Evolutionary conservation across 2,797 vertebrate genomes (phyloP), one percentile per base, ranked within the genome.

Genomic region (Periparus ater): DNA sequence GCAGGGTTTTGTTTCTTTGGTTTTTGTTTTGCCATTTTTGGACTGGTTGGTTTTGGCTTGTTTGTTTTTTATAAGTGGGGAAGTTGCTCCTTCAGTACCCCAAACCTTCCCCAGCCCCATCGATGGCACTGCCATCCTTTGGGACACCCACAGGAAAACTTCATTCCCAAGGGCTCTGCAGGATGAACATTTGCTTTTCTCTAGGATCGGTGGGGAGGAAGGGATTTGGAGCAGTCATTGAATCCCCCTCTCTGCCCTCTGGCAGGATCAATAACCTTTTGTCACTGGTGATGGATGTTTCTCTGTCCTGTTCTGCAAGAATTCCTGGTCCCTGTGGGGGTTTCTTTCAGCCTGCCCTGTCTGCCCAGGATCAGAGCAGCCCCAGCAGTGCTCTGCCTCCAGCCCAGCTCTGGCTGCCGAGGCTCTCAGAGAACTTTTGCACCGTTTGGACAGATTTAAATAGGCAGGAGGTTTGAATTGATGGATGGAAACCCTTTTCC

Each of bases 201-300:
- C 0, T 10, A 23, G 66, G 57, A 57, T 72, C 36, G 54, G 65
- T 4, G 14, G 54, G 77, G n/a, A 13, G 9, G 78, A 85, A 93
- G 45, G 48, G 63, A 29, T 89, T 71, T 78, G 66, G 50, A 84
- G 54, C 38, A 15, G 88, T 36, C 62, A 9, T 44, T 40, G 91
- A 81, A 88, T 72, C 26, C 58, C 17, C 34, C 51, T 67, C 65
- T 42, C 3, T 88, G 85, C 47, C 85, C 53, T 25, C 0, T 0
- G 55, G 91, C 51, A 62, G 85, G 88, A 84, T 94, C 88, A 38
- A 81, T 95, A 81, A 78, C 42, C 54, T 51, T 75, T 47, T 91
- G 83, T 81, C 70, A 15, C 40, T 22, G 51, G 13, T 84, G 93
- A 93, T 91, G 91, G 94, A 95, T 95, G 83, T 61, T 79, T 44